Evolutionary conservation across 2,113 vertebrate genomes (phyloP), one percentile per base, ranked within the genome.

Genomic region (Nerophis ophidion): DNA sequence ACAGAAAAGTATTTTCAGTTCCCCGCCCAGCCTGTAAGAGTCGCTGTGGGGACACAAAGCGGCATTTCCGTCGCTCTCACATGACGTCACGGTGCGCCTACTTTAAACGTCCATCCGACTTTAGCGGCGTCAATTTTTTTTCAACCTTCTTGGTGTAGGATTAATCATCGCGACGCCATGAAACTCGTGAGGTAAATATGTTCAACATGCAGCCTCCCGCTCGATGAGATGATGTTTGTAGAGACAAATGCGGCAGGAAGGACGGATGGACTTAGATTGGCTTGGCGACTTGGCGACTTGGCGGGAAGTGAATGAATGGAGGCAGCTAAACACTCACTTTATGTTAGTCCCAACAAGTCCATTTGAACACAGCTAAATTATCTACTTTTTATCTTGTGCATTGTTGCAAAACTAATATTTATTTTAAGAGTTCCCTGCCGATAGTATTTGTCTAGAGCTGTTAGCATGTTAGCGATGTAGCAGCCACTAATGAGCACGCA

Each of bases 171-270:
- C 61, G 57, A n/a, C 55, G 89, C 44, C 75, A 92, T 91, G 90
- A 92, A 92, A 90, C 87, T 92, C 53, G 90, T 91, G 38, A 79
- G 90, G 91, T 92, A 60, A 68, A 74, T 33, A 13, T n/a, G 5
- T 3, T 1, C 8, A 1, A 12, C 19, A 26, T 19, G 1, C 16
- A 0, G 0, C 0, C 0, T 0, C 48, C 7, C 61, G 34, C 45
- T 1, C 0, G 0, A 2, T n/a, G 4, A 1, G 1, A 7, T 2
- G 9, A 38, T 7, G 0, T 12, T 10, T 4, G 10, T 1, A 0
- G 36, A 1, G 1, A 17, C 58, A 59, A 19, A 10, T 0, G 8
- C 8, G 0, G 17, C 5, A 0, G 4, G 3, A 12, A 1, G 0
- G 42, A 0, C 6, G 70, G 90, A 91, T 91, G 86, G 71, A 15